Percentiles rank a stretch among this genome's conserved stretches.
phyloP scores from a whole-genome alignment of 2,797 vertebrate genomes.

The Sebastes kiyomatsui region DNA sequence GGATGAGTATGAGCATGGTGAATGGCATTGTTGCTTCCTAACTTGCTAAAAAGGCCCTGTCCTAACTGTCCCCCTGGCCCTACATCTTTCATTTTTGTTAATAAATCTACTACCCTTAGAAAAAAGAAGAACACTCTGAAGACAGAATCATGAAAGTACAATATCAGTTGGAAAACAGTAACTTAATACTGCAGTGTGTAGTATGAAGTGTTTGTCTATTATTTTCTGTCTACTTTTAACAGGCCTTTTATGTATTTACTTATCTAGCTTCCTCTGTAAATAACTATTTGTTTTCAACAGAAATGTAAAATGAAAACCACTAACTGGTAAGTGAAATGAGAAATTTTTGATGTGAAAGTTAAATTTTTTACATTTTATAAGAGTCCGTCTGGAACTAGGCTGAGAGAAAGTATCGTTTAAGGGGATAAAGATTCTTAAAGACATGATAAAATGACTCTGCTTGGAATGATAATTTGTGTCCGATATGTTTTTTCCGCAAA shows the following conservation, averaged over 20 bases:
- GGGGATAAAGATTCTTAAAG: no score
- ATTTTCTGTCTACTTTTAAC: not conserved
- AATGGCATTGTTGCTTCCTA: no score
- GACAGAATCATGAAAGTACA: not conserved
- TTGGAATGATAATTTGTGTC: not conserved
- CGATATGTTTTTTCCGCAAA: not conserved
- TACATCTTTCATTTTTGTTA: not conserved
- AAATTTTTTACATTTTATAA: not conserved
- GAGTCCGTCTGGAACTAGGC: not conserved
- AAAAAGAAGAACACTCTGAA: not conserved
- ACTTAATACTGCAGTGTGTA: not conserved
- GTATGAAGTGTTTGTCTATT: not conserved
- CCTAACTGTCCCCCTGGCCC: no score
- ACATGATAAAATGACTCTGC: not conserved
- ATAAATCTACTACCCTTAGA: not conserved
- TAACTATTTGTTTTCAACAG: not conserved
- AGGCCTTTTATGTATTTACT: not conserved
- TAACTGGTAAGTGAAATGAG: not conserved
- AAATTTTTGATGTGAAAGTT: not conserved
- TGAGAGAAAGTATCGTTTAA: not conserved
- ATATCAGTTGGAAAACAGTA: not conserved
- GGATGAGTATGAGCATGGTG: no score
- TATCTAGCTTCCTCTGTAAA: not conserved
- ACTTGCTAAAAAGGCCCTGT: no score
- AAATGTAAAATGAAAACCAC: not conserved